These are phyloP conservation scores for Diabrotica virgifera DNA, from an alignment of 1,140 invertebrate species.

Conservation along the genomic window DNA sequence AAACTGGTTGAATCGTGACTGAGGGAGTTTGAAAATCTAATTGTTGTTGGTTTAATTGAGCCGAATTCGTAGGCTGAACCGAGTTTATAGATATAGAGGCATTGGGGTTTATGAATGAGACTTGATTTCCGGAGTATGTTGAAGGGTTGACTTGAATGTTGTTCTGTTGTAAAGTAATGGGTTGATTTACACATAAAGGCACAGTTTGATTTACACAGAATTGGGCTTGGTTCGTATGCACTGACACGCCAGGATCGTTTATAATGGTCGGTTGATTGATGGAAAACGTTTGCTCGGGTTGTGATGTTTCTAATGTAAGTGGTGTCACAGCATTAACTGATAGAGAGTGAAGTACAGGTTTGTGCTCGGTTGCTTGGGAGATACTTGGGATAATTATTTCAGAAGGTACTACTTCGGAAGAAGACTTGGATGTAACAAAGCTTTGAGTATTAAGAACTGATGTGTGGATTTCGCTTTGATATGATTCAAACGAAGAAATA, in stretches of 20 bases:
- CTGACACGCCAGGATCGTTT: constrained; percentile 18
- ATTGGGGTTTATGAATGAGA: constrained; percentile 18
- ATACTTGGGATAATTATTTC: constrained; percentile 32
- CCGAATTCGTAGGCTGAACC: constrained; percentile 10
- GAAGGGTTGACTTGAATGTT: constrained; percentile 23
- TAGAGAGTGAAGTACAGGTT: constrained; percentile 21
- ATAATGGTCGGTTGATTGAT: constrained; percentile 23
- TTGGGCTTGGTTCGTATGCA: constrained; percentile 19
- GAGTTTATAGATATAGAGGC: constrained; percentile 17
- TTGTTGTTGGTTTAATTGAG: constrained; percentile 26
- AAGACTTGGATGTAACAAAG: constrained; percentile 35
- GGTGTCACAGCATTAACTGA: constrained; percentile 20
- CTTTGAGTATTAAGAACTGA: constrained; percentile 43
- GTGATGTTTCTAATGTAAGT: constrained; percentile 17
- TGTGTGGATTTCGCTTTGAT: constrained; percentile 45
- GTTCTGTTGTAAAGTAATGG: constrained; percentile 26
- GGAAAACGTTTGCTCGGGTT: constrained; percentile 19
- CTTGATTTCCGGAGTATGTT: constrained; percentile 17
- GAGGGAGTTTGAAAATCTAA: constrained; percentile 36
- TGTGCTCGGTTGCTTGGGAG: constrained; percentile 29
- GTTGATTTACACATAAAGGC: constrained; percentile 34
- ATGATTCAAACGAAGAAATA: constrained; percentile 45
- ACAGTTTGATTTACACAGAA: constrained; percentile 36
- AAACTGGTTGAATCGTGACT: constrained; percentile 39
- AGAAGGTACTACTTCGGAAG: constrained; percentile 29